Evolutionary conservation across 2,113 vertebrate species (phyloP), one percentile per base, ranked within the genome.

Genomic region (Burhinus oedicnemus): DNA sequence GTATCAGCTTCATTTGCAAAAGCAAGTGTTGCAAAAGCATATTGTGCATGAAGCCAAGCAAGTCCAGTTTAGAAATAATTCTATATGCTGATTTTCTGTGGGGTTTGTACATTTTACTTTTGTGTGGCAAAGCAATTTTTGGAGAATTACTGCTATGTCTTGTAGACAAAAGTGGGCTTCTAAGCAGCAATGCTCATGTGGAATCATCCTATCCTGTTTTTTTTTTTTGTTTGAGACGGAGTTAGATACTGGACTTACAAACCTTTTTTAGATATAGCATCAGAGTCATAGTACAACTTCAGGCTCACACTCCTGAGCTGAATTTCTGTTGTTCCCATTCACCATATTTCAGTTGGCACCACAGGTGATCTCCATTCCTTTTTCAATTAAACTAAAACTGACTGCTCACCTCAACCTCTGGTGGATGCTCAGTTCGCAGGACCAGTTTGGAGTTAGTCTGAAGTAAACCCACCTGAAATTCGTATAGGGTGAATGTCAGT

Each of bases 1-100:
- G 23, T 90, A 47, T 90, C 76, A 64, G 79, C 58, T 86, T 90
- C 52, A 66, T 77, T 88, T 93, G 58, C 55, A 91, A 86, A 93
- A 70, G 15, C 64, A 91, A 69, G 57, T 42, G n/a, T 75, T 87
- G 26, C 57, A 85, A 89, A 94, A 94, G n/a, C 62, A 32, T 80
- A 38, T 58, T 77, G 42, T 78, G 38, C 47, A 0, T 36, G 82
- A 76, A 87, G 34, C 36, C 72, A 76, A 75, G 40, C 27, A 81
- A 4, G 2, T 55, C 71, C 49, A 66, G 38, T 72, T 77, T 45
- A 78, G 47, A 86, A 88, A 44, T 47, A 62, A 38, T 55, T 90
- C 32, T 81, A 29, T 51, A 7, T 47, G 20, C 40, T 25, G 15
- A 44, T 80, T 89, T 74, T 32, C 38, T 60, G 45, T 74, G 57